Base-by-base conservation (phyloP, 2,113 vertebrate species). In the Phyllostomus discolor region DNA sequence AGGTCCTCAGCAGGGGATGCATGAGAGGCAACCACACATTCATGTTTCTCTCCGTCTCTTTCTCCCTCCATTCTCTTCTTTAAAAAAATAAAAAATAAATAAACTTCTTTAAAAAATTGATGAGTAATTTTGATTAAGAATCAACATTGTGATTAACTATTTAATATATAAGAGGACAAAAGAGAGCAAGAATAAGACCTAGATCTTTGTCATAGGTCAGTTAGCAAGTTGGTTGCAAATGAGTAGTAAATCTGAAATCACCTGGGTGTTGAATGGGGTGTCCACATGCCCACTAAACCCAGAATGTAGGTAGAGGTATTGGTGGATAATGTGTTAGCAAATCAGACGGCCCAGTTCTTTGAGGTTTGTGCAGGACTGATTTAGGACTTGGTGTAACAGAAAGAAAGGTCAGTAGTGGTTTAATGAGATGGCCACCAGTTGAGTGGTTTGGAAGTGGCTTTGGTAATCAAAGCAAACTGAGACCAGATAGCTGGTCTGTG, bases 151-250 rank as follows among this genome's bases (percentile, higher is more conserved):
- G 0, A 5, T 70, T 70, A 69, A 35, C 2, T 48, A n/a, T 88
- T 79, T 66, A 54, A 46, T 31, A 81, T 50, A 4, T 85, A 91
- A 73, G 11, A 62, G 10, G 11, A 69, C 24, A 31, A 26, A 38
- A n/a, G 35, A 70, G 10, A 24, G 10, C 35, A 52, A 41, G 31
- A 86, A 31, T 59, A 26, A 59, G n/a, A 70, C 38, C 50, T 19
- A 0, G 0, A 20, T 24, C 28, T 14, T 8, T 1, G 50, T 19
- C n/a, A 54, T 10, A 38, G 2, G 10, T 38, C 16, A 41, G 43
- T 75, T 57, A 9, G 11, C 81, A 85, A 52, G 33, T 35, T 84
- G 6, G 7, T 50, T 96, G 50, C 70, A 89, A n/a, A 26, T 26
- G 19, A 83, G 7, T 38, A 46, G 35, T 35, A 52, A 43, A 62